Conservation (phyloP, 2,888 invertebrate genomes). For the Ornithoptera alexandrae region DNA sequence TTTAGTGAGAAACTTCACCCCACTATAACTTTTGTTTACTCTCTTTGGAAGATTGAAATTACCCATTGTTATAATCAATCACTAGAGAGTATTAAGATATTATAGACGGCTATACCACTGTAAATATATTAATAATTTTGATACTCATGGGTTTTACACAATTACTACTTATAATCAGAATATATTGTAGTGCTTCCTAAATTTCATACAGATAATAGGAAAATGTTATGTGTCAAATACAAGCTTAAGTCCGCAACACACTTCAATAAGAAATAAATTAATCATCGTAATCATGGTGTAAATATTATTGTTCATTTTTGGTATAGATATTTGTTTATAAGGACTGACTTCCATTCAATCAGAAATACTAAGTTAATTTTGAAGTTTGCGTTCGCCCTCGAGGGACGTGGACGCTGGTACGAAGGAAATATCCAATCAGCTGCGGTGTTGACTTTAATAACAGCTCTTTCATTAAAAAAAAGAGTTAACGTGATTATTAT, state of each 20-base stretch:
- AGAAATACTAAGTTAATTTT: conserved; percentile 15
- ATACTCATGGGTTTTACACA: too few relatives aligned
- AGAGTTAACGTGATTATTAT: not conserved
- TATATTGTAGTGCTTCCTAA: too few relatives aligned
- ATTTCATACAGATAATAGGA: too few relatives aligned
- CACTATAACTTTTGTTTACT: conserved; percentile 16
- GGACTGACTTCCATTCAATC: conserved; percentile 18
- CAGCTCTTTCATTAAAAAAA: not conserved
- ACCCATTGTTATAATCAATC: not conserved
- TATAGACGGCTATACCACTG: not conserved
- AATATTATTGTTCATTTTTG: not conserved
- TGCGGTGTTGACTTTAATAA: conserved; percentile 11
- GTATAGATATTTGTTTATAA: conserved; percentile 8
- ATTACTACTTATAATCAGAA: too few relatives aligned
- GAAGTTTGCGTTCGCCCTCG: conserved; percentile 18
- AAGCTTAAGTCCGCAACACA: too few relatives aligned
- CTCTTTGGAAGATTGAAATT: conserved; percentile 10
- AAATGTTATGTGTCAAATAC: too few relatives aligned
- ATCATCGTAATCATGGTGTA: not conserved
- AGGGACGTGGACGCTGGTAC: conserved; percentile 10
- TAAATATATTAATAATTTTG: too few relatives aligned
- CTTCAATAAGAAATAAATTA: too few relatives aligned
- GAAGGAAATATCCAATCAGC: conserved; percentile 21
- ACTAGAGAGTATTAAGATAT: not conserved
- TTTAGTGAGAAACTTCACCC: conserved; percentile 10